These are phyloP conservation scores for Poeciliopsis retropinna DNA, from an alignment of 2,113 vertebrate species.

Conservation along the genomic window DNA sequence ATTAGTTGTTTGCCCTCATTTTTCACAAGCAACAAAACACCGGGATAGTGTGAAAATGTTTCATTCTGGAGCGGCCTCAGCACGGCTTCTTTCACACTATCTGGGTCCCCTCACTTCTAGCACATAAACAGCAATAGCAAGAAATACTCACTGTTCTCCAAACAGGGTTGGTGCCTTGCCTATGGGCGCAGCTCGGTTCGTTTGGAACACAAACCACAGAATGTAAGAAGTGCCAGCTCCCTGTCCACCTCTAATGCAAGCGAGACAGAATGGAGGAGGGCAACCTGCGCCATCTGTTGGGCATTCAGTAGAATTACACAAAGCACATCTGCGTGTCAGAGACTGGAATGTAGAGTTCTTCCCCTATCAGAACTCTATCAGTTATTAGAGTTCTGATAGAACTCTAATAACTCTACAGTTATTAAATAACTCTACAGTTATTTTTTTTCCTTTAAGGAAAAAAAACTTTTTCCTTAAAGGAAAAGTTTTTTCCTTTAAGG, in stretches of 20 bases:
- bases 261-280: too few relatives aligned
- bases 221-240: slow-evolving; percentile 34
- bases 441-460: too few relatives aligned
- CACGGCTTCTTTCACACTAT: not conserved
- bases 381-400: too few relatives aligned
- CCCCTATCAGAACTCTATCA: too few relatives aligned
- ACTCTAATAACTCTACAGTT: too few relatives aligned
- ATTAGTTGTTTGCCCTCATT: slow-evolving; percentile 45
- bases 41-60: slow-evolving; percentile 10
- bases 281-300: not conserved
- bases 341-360: not conserved
- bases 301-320: not conserved
- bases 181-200: slow-evolving; percentile 50
- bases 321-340: not conserved
- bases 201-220: slow-evolving; percentile 49
- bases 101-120: not conserved
- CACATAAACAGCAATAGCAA: not conserved
- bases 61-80: not conserved
- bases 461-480: too few relatives aligned
- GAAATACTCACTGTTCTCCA: slow-evolving; percentile 60
- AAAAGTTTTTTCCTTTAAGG: not conserved
- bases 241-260: slow-evolving; percentile 1
- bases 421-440: too few relatives aligned
- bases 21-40: slow-evolving; percentile 18
- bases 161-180: slow-evolving; percentile 25